These are phyloP conservation scores for Cynaeus angustus DNA, from an alignment of 2,888 invertebrate genomes.

Conservation along the genomic window DNA sequence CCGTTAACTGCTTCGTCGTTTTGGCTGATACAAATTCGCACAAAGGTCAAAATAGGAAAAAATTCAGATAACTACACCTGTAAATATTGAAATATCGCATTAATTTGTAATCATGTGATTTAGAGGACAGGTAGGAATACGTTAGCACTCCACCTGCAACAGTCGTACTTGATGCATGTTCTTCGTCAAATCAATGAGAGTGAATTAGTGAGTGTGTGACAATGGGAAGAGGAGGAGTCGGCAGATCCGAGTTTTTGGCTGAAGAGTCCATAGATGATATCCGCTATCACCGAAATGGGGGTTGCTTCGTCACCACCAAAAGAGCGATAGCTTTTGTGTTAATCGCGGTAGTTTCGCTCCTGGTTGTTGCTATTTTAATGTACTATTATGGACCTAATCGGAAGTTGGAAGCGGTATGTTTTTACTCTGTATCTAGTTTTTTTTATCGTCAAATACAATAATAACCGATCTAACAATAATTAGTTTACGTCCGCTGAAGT, in stretches of 20 bases:
- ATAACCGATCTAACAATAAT: background rate
- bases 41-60: constrained; percentile 9
- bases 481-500: background rate
- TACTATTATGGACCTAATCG: constrained; percentile 67
- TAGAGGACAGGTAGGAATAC: constrained; percentile 31
- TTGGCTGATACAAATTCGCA: background rate
- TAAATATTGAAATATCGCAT: constrained; percentile 42
- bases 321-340: constrained; percentile 73
- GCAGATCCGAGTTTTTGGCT: constrained; percentile 76
- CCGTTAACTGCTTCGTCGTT: background rate
- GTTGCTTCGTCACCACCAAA: constrained; percentile 77
- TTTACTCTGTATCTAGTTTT: background rate
- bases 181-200: constrained; percentile 10
- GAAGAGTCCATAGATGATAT: constrained; percentile 75
- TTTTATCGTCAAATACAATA: background rate
- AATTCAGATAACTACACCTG: constrained; percentile 20
- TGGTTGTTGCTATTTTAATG: constrained; percentile 65
- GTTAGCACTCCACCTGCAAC: constrained; percentile 38
- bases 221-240: constrained; percentile 61
- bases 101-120: constrained; percentile 50
- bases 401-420: constrained; percentile 59
- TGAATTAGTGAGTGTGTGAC: constrained; percentile 22
- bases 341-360: constrained; percentile 63
- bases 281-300: constrained; percentile 76
- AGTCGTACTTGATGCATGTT: constrained; percentile 29